Base-by-base conservation (phyloP, 2,113 vertebrate species). In the Mohoua ochrocephala region DNA sequence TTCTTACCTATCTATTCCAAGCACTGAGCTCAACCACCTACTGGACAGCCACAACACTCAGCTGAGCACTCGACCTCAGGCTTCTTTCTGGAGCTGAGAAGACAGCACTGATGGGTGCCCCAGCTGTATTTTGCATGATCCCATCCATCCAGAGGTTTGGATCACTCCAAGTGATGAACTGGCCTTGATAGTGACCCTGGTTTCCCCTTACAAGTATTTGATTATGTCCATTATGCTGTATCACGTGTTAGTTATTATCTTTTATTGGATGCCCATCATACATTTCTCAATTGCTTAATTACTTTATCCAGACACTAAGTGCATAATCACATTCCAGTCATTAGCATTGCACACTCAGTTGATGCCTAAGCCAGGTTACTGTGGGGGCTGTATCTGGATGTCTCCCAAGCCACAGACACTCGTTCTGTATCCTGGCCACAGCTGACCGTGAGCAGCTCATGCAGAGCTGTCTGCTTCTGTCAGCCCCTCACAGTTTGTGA, bases 231-330 rank as follows among this genome's bases (percentile, higher is more conserved):
- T 90, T 92, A 85, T 83, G 49, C 33, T 91, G 70, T 47, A 65
- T 92, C 83, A 95, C 30, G 0, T 79, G 89, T 76, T 79, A 47
- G 63, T 89, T 84, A 91, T 84, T 91, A 73, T 76, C 64, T 95
- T 90, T 64, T 73, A 87, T 88, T 75, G 50, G 63, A 47, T 63
- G 56, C 21, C 35, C 35, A 65, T 76, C 42, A 39, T 84, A 78
- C 81, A 87, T 94, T 96, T 93, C 81, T 96, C 95, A 94, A 50
- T 73, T 63, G 39, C 35, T 63, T 87, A 54, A 96, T 89, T 84
- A 47, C 77, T 87, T 95, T 93, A 89, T 52, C 56, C 77, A 84
- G 89, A 94, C 73, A 71, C 69, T 81, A 81, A 84, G 57, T 81
- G 44, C 83, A 75, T 82, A 87, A 94, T 93, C 84, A 63, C 57